Percentiles rank a stretch among this genome's conserved stretches.
These are phyloP conservation scores for Rhagonycha lutea DNA, from an alignment of 2,888 invertebrate species.

Conservation along the genomic window DNA sequence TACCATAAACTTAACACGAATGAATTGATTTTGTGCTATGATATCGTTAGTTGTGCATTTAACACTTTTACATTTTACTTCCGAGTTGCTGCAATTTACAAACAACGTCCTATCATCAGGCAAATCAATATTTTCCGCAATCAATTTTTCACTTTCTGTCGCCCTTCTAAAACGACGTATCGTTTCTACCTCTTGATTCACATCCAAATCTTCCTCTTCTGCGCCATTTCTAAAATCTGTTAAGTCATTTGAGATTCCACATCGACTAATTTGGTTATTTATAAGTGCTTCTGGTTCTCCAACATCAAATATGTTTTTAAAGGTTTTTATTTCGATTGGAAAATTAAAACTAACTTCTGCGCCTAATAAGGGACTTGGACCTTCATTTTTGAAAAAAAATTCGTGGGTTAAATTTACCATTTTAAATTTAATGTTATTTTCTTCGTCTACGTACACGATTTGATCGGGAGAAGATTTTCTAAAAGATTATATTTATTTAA, in stretches of 20 bases:
- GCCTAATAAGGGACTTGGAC: conserved; percentile 33
- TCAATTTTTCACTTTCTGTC: neutral
- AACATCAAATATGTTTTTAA: conserved; percentile 7
- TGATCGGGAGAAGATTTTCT: conserved; percentile 35
- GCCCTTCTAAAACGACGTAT: neutral
- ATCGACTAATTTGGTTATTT: neutral
- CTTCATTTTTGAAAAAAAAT: conserved; percentile 36
- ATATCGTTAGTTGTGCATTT: conserved; percentile 33
- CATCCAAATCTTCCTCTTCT: neutral
- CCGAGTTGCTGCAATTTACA: conserved; percentile 18
- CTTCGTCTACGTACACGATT: conserved; percentile 32
- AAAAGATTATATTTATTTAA: conserved; percentile 6
- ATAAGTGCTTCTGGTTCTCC: conserved; percentile 20
- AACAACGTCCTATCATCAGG: conserved; percentile 14
- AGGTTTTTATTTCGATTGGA: conserved; percentile 9
- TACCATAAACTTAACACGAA: conserved; percentile 31
- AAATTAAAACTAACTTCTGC: conserved; percentile 1
- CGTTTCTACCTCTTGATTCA: neutral
- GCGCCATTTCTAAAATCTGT: neutral
- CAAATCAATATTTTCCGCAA: conserved; percentile 5
- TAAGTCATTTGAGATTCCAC: neutral
- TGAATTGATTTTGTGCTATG: conserved; percentile 26
- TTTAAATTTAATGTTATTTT: conserved; percentile 19
- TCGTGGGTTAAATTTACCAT: conserved; percentile 32
- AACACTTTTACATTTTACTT: conserved; percentile 32